Percentiles rank a stretch among this genome's conserved stretches.
These are phyloP conservation scores for Operophtera brumata DNA, from an alignment of 2,888 invertebrate genomes.

Conservation along the genomic window DNA sequence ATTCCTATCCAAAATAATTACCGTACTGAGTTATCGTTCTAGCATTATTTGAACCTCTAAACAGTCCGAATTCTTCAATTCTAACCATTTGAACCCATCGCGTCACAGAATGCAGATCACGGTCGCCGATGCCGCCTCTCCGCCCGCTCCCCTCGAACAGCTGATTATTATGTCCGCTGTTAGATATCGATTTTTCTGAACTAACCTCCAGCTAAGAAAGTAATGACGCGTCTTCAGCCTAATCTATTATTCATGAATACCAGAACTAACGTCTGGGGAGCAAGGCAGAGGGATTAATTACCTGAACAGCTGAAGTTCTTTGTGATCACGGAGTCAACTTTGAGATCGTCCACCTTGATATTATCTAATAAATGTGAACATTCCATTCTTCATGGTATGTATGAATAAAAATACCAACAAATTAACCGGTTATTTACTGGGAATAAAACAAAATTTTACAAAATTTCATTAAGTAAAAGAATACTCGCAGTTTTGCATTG, in stretches of 20 bases:
- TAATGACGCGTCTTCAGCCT: conserved; percentile 37
- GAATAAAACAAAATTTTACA: conserved; percentile 37
- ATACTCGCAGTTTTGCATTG: conserved; percentile 29
- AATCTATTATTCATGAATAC: conserved; percentile 21
- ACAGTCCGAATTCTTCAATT: no score
- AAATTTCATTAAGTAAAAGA: conserved; percentile 26
- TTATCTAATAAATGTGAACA: conserved; percentile 85
- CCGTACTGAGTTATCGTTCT: no score
- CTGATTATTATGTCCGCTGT: conserved; percentile 75
- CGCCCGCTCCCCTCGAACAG: conserved; percentile 70
- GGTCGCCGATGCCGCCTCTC: conserved; percentile 67
- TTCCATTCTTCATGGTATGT: conserved; percentile 81
- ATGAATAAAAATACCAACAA: conserved; percentile 45
- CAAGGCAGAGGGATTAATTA: conserved; percentile 57
- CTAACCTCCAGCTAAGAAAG: conserved; percentile 61
- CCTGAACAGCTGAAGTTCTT: conserved; percentile 85
- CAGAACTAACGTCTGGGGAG: conserved; percentile 32
- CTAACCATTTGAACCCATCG: conserved; percentile 35
- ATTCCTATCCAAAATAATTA: not conserved
- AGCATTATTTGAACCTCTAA: no score
- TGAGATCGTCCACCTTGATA: conserved; percentile 80
- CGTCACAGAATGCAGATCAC: conserved; percentile 61
- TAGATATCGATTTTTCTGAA: conserved; percentile 73
- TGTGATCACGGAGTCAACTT: conserved; percentile 75
- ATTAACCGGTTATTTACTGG: conserved; percentile 51